Percentiles rank a stretch among this genome's conserved stretches.
phyloP scores from a whole-genome alignment of 2,113 vertebrate genomes.

The Lutjanus erythropterus region DNA sequence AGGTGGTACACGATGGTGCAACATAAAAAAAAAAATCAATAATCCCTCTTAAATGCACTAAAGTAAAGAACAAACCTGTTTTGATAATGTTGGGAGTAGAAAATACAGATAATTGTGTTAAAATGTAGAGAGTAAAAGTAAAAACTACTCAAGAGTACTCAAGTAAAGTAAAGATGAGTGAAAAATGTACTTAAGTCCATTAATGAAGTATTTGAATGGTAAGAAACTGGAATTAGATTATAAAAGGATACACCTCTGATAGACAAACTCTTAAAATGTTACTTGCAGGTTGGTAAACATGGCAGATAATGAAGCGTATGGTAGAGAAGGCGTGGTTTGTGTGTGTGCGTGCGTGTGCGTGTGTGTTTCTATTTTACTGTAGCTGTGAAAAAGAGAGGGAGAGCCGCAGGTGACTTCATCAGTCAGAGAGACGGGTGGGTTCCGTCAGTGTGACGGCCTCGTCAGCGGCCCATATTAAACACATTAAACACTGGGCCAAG shows the following conservation, averaged over 20 bases:
- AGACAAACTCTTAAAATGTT: conserved; percentile 26
- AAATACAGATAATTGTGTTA: too few relatives aligned
- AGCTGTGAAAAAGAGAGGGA: conserved; percentile 43
- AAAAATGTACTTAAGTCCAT: too few relatives aligned
- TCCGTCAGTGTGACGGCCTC: conserved; percentile 79
- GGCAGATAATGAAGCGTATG: background rate
- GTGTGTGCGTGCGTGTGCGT: background rate
- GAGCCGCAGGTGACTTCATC: conserved; percentile 79
- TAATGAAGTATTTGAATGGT: too few relatives aligned
- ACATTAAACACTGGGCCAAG: conserved; percentile 82
- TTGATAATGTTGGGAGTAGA: too few relatives aligned
- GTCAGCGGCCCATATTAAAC: conserved; percentile 85
- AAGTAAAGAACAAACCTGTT: too few relatives aligned
- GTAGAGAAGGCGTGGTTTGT: conserved; percentile 16
- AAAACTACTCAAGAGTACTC: too few relatives aligned
- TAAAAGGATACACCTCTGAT: background rate
- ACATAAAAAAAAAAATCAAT: too few relatives aligned
- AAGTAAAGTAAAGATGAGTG: too few relatives aligned
- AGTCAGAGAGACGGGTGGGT: conserved; percentile 78
- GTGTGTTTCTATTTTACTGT: conserved; percentile 52
- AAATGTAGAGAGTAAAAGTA: too few relatives aligned
- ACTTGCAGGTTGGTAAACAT: conserved; percentile 26
- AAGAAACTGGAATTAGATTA: too few relatives aligned
- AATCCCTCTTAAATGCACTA: too few relatives aligned
- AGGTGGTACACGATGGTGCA: too few relatives aligned